Evolutionary conservation across 2,113 vertebrate genomes (phyloP).

Genomic region (Pavo muticus): DNA sequence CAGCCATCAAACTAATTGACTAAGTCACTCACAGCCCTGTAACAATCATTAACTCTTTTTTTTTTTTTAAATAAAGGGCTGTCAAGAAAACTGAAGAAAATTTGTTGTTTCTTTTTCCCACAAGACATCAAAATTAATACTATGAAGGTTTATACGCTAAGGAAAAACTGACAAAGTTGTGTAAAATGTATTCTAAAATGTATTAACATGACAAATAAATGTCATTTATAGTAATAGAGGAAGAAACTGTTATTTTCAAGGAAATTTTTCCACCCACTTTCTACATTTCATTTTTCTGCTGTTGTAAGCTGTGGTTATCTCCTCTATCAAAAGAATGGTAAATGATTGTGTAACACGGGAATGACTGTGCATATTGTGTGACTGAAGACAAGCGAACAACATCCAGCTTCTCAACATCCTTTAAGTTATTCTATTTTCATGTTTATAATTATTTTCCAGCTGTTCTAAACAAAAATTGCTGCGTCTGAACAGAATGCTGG

Average conservation of each 20-base stretch:
- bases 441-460: conserved; percentile 51
- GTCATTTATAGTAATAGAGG: background rate
- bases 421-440: conserved; percentile 46
- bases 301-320: background rate
- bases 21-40: background rate
- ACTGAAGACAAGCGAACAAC: conserved; percentile 37
- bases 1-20: background rate
- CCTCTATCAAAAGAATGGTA: conserved; percentile 12
- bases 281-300: conserved; percentile 24
- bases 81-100: background rate
- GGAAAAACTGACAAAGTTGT: background rate
- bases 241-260: conserved; percentile 46
- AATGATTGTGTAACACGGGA: background rate
- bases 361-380: conserved; percentile 24
- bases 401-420: conserved; percentile 6
- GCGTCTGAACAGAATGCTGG: background rate
- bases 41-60: background rate
- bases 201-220: conserved; percentile 25
- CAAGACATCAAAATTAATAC: background rate
- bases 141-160: background rate
- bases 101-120: background rate
- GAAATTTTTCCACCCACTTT: conserved; percentile 1
- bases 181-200: background rate
- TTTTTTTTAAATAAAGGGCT: background rate
- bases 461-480: conserved; percentile 33